These are phyloP conservation scores for Romanomermis culicivorax DNA, from an alignment of 2,888 invertebrate genomes.

Conservation along the genomic window DNA sequence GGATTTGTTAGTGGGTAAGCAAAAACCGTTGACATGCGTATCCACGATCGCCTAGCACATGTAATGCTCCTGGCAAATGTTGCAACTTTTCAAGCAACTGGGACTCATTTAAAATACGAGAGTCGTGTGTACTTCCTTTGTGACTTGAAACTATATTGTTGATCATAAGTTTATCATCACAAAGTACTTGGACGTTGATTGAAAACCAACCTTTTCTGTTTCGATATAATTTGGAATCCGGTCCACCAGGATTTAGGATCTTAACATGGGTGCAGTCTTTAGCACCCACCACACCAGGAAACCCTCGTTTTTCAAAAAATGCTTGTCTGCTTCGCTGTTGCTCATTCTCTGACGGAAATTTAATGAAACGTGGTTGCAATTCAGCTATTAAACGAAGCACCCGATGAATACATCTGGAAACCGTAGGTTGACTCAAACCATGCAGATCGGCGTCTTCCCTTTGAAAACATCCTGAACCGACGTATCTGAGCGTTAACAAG, in stretches of 20 bases:
- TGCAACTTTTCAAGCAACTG: not conserved
- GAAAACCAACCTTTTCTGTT: constrained; percentile 1
- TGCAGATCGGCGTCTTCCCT: not conserved
- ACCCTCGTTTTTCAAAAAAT: not conserved
- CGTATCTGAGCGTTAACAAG: not conserved
- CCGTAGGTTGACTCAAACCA: not conserved
- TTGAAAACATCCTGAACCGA: not conserved
- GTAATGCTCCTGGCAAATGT: not conserved
- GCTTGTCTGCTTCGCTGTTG: not conserved
- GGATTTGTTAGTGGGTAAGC: not conserved
- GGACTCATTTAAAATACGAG: not conserved
- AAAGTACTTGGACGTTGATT: not conserved
- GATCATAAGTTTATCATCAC: not conserved
- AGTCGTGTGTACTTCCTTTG: not conserved
- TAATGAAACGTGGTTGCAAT: not conserved
- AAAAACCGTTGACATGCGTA: not conserved
- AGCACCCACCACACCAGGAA: not conserved
- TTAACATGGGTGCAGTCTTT: not conserved
- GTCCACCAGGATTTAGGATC: not conserved
- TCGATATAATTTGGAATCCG: not conserved
- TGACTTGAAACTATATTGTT: not conserved
- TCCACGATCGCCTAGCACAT: not conserved
- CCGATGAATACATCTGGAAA: not conserved
- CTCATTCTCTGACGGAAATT: not conserved
- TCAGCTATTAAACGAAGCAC: not conserved